Evolutionary conservation across 2,888 invertebrate genomes (phyloP), one percentile per base, ranked within the genome.

Genomic region (Nemurella pictetii): DNA sequence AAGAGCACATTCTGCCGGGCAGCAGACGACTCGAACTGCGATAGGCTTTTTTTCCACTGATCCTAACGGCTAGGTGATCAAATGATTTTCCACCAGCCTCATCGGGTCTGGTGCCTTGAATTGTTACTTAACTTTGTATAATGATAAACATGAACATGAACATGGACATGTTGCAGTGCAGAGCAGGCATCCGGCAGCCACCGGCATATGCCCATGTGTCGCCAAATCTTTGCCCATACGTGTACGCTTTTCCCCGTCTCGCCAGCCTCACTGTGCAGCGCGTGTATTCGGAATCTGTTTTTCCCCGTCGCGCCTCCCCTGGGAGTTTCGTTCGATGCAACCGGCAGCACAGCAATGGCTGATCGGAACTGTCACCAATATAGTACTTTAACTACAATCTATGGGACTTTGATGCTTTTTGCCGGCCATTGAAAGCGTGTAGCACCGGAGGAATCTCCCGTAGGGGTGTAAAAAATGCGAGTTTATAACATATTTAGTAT

Each of bases 321-420:
- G 78, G 27, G 78, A 27, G 27, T 29, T 12, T 29, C 30, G 15
- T 30, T 29, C 78, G 29, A 78, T 78, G 78, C 78, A 78, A 30
- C 78, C 30, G 12, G 78, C 29, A 28, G 78, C 30, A 30, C 77
- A 30, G 75, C 75, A 75, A 75, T n/a, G 75, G 27, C 75, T 75
- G 75, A 75, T 75, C 75, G 28, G 75, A 75, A 75, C 75, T 28
- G 75, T 75, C 75, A 75, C 75, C 75, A 75, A 75, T 75, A 75
- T 26, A 75, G 75, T 75, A 12, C 75, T 75, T 75, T 75, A 75
- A 75, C 75, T 75, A 75, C 75, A 28, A 75, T 75, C 75, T 75
- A 75, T 75, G 75, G 75, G 28, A 75, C 75, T 26, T 75, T 75
- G 75, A 75, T 75, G 28, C 75, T 75, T 75, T 75, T 75, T 75